Evolutionary conservation across 2,113 vertebrate species (phyloP), one percentile per base, ranked within the genome.

Genomic region (Elgaria multicarinata): DNA sequence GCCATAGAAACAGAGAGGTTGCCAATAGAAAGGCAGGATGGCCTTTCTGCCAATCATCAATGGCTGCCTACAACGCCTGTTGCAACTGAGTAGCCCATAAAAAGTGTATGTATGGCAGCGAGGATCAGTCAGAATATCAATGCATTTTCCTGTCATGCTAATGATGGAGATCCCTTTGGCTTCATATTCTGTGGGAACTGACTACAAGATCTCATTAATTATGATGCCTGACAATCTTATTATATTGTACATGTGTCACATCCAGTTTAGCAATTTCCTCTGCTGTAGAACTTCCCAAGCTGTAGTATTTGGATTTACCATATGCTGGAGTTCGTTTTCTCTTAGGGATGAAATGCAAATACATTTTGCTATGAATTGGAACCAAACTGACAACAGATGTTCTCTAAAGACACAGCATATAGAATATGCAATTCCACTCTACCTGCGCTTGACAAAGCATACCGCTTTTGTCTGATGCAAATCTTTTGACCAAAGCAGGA

Each of bases 251-350:
- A 4, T n/a, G 55, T 67, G 0, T n/a, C 28, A 69, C 75, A 66
- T 44, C 42, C 85, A 71, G 26, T 36, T 58, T 64, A 87, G 26
- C 26, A 42, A 88, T 53, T 20, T 85, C 42, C 36, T 28, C 22
- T 3, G n/a, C 33, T 42, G 26, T 55, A 66, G 74, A 58, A 46
- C 31, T 78, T 81, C 28, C 0, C 0, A 66, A 20, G 79, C 39
- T 84, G n/a, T 7, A 13, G 55, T 44, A 87, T 83, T 89, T 93
- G 67, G 79, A 87, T 75, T 91, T 16, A 89, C 28, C 6, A 31
- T 6, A 18, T 44, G 3, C 44, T 89, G 6, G 31, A n/a, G 14
- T 66, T 78, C 24, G 12, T 83, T 89, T 69, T 78, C 82, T 78
- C 74, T 55, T 66, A 85, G 62, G 66, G 53, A 66, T 2, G 16